Conservation (phyloP, 1,140 invertebrate genomes). For the Elymnias hypermnestra region DNA sequence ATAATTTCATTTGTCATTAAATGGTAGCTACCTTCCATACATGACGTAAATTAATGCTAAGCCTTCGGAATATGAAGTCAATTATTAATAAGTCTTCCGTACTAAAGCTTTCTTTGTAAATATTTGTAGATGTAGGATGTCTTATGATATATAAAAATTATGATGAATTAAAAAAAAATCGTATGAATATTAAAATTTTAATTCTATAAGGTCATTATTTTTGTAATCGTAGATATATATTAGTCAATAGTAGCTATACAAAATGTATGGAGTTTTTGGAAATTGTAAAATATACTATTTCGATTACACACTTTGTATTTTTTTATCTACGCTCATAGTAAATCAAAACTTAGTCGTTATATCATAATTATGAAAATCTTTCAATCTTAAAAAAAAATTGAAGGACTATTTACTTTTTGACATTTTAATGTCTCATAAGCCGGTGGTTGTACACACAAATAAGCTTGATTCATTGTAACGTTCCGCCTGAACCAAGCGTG, state of each 20-base stretch:
- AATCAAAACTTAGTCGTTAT: too few relatives aligned
- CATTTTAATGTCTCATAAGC: background rate
- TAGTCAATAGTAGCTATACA: too few relatives aligned
- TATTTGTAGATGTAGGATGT: slow-evolving; percentile 36
- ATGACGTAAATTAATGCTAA: slow-evolving; percentile 12
- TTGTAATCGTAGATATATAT: slow-evolving; percentile 55
- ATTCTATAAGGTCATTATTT: slow-evolving; percentile 51
- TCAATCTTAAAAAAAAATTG: background rate
- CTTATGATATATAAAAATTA: slow-evolving; percentile 22
- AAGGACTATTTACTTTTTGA: background rate
- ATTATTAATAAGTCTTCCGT: slow-evolving; percentile 44
- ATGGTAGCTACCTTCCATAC: slow-evolving; percentile 38
- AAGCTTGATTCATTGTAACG: too few relatives aligned
- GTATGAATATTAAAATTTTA: slow-evolving; percentile 20
- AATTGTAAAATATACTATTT: slow-evolving; percentile 63
- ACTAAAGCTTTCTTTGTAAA: slow-evolving; percentile 44
- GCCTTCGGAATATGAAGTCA: slow-evolving; percentile 20
- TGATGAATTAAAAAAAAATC: slow-evolving; percentile 2
- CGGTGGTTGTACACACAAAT: too few relatives aligned
- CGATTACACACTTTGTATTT: slow-evolving; percentile 27
- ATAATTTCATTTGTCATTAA: slow-evolving; percentile 1
- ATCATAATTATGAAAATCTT: too few relatives aligned
- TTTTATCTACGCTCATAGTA: background rate
- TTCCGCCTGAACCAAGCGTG: too few relatives aligned
- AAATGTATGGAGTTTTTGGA: slow-evolving; percentile 49